These are phyloP conservation scores for Halocaridina rubra DNA, from an alignment of 2,888 invertebrate genomes.

Conservation along the genomic window DNA sequence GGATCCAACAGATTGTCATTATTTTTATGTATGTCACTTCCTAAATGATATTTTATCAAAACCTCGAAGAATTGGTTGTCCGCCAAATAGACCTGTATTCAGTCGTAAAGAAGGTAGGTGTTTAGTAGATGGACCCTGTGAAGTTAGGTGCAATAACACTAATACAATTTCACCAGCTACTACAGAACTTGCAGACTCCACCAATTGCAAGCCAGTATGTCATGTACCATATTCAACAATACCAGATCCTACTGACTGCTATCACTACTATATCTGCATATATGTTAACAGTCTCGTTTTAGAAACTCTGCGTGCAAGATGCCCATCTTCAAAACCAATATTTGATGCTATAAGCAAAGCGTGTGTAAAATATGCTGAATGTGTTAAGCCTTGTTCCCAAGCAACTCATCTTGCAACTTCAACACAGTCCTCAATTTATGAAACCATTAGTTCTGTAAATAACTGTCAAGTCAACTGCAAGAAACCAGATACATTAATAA, in stretches of 20 bases:
- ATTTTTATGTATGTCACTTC: slow-evolving; percentile 49
- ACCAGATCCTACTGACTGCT: slow-evolving; percentile 42
- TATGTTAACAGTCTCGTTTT: slow-evolving; percentile 5
- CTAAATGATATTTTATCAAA: slow-evolving; percentile 22
- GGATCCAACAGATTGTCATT: slow-evolving; percentile 40
- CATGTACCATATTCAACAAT: slow-evolving; percentile 19
- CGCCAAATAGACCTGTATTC: slow-evolving; percentile 24
- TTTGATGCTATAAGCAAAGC: slow-evolving; percentile 18
- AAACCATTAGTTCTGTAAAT: background rate
- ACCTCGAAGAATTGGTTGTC: slow-evolving; percentile 37
- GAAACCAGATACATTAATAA: slow-evolving; percentile 10
- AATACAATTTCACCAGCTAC: background rate
- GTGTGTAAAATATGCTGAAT: slow-evolving; percentile 20
- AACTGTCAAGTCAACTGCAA: slow-evolving; percentile 7
- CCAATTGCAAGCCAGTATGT: slow-evolving; percentile 28
- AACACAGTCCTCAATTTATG: background rate
- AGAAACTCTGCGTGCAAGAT: slow-evolving; percentile 25
- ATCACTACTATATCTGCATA: slow-evolving; percentile 39
- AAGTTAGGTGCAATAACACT: background rate
- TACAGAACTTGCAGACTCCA: background rate
- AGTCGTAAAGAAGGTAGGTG: slow-evolving; percentile 34
- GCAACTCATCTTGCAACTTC: background rate
- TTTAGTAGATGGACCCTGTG: background rate
- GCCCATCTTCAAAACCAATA: slow-evolving; percentile 24
- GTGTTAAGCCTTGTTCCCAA: slow-evolving; percentile 1